Conservation (phyloP, 2,888 invertebrate genomes). For the Baronia brevicornis region DNA sequence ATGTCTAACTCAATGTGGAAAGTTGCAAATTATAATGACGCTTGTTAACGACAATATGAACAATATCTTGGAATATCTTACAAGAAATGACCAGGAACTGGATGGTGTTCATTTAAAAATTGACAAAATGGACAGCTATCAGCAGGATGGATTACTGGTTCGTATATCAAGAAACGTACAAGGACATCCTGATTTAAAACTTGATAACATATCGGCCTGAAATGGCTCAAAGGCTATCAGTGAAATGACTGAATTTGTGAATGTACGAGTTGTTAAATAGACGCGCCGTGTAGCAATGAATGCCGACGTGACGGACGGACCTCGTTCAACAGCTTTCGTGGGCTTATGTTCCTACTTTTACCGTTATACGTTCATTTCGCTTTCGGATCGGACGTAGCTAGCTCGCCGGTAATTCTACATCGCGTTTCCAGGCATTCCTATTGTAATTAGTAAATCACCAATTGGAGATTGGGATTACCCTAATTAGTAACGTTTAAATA, state of each 20-base stretch:
- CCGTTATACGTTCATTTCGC: constrained; percentile 72
- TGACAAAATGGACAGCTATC: constrained; percentile 56
- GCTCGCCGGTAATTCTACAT: constrained; percentile 39
- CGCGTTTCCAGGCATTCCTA: constrained; percentile 31
- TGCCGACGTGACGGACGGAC: constrained; percentile 45
- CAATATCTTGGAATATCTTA: constrained; percentile 58
- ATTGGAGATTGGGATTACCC: constrained; percentile 41
- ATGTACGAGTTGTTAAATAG: constrained; percentile 37
- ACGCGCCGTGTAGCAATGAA: constrained; percentile 59
- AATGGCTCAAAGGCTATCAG: constrained; percentile 17
- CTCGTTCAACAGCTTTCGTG: constrained; percentile 67
- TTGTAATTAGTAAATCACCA: constrained; percentile 44
- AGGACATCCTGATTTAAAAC: constrained; percentile 31
- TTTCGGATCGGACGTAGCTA: constrained; percentile 53
- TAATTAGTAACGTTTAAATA: constrained; percentile 28
- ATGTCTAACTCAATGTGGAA: constrained; percentile 36
- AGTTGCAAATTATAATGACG: constrained; percentile 46
- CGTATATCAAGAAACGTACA: constrained; percentile 31
- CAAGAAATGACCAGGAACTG: constrained; percentile 48
- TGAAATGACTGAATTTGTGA: constrained; percentile 21
- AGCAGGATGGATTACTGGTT: constrained; percentile 55
- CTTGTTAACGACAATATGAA: constrained; percentile 54
- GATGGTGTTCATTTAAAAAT: constrained; percentile 35
- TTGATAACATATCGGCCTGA: constrained; percentile 22
- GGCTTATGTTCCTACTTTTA: constrained; percentile 64